phyloP scores from a whole-genome alignment of 2,113 vertebrate species.

The Solenodon paradoxus region DNA sequence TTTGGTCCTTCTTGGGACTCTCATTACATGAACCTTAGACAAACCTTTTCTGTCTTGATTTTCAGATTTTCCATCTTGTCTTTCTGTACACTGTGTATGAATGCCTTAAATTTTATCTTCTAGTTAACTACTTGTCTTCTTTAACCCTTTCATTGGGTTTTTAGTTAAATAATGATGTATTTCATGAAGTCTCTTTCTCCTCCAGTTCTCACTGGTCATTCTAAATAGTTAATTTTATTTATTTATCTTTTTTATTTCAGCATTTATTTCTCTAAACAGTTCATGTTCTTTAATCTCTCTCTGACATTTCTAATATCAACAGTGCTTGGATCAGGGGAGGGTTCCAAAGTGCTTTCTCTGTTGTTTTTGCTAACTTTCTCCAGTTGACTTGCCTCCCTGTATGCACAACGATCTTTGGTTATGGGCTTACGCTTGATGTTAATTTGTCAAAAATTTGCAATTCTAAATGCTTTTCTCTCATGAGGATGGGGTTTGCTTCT shows the following conservation, averaged over 20 bases:
- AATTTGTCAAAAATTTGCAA: background rate
- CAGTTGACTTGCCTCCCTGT: background rate
- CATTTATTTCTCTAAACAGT: background rate
- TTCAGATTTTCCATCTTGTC: background rate
- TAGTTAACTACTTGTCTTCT: background rate
- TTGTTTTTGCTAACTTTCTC: background rate
- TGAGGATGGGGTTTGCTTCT: background rate
- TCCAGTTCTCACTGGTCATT: background rate
- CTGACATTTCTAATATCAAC: background rate
- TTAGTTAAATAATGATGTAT: background rate
- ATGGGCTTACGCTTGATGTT: background rate
- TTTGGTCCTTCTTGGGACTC: background rate
- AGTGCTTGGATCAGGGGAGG: background rate
- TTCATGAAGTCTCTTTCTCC: background rate
- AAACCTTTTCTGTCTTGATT: background rate
- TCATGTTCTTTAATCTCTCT: background rate
- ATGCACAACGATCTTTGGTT: background rate
- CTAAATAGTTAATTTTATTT: background rate
- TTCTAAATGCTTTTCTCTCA: background rate
- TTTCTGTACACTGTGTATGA: background rate
- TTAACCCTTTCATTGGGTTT: background rate
- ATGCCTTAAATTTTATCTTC: background rate
- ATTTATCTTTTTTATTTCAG: background rate
- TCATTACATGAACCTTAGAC: background rate
- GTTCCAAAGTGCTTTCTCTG: background rate